Evolutionary conservation across 2,113 vertebrate genomes (phyloP), one percentile per base, ranked within the genome.

Genomic region (Hyperopisus bebe): DNA sequence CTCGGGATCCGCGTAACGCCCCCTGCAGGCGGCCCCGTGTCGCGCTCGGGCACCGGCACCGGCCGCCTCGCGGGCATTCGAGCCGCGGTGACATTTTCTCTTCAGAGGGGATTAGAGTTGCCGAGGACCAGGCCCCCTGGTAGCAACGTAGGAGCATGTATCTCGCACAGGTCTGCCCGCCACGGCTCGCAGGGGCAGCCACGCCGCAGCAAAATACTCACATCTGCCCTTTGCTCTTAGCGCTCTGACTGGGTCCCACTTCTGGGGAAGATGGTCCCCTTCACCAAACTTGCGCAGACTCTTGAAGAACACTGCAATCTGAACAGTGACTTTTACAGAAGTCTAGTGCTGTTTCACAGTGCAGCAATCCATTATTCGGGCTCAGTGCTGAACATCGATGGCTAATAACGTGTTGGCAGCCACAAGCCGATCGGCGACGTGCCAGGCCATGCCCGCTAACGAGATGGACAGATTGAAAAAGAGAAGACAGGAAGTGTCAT

Each of bases 1-100:
- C 89, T 90, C 89, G 80, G 91, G 89, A 90, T 88, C 62, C 91
- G 90, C 90, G 91, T 90, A 88, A 89, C 91, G 62, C 91, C 46
- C 82, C 86, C 62, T 90, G 88, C 88, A 10, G 50, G 47, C 47
- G n/a, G 39, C 44, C 85, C 27, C 27, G 11, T 53, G 15, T 87
- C 17, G 50, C 2, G 47, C 85, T 46, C 27, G 27, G 39, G n/a
- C 44, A 46, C 48, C 27, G n/a, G 7, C 50, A 55, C 27, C 21
- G 27, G 48, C 39, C 39, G 24, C 39, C 35, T 24, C 27, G 8
- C 19, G 46, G 44, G 82, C 82, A 44, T 24, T 84, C 19, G 17
- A 21, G 39, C 47, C 24, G 21, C n/a, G 4, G 5, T 50, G 44
- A 50, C 83, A 86, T 86, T 86, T 48, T 24, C 44, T 48, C 24